Evolutionary conservation across 1,140 invertebrate genomes (phyloP).

Genomic region (Protaetia brevitarsis): DNA sequence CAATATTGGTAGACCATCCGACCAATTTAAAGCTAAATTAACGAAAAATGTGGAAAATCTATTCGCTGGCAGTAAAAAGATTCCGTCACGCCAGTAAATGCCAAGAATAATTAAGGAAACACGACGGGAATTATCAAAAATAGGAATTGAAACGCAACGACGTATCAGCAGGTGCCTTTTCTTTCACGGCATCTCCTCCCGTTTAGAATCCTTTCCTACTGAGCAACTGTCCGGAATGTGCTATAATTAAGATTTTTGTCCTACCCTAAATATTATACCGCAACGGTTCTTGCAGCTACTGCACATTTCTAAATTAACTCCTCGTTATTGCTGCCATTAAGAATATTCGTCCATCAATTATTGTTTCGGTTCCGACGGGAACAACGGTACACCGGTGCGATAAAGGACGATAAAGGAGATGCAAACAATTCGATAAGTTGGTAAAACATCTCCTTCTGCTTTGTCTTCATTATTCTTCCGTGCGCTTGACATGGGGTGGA

Average conservation of each 20-base stretch:
- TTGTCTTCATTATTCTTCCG: neutral
- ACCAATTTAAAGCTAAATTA: slow-evolving; percentile 1
- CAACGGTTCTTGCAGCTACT: neutral
- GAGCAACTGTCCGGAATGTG: slow-evolving; percentile 2
- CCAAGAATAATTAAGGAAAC: neutral
- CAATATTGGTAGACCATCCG: no score
- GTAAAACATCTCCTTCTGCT: neutral
- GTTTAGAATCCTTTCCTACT: neutral
- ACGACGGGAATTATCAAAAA: slow-evolving; percentile 4
- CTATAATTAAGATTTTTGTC: slow-evolving; percentile 4
- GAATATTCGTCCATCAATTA: neutral
- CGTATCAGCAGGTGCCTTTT: neutral
- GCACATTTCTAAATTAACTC: neutral
- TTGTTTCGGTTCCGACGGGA: neutral
- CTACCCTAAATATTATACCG: neutral
- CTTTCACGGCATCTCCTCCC: neutral
- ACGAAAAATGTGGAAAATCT: neutral
- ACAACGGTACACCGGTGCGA: neutral
- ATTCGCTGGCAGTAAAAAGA: neutral
- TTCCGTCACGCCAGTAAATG: neutral
- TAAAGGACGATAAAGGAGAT: slow-evolving; percentile 11
- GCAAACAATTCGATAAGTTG: slow-evolving; percentile 10
- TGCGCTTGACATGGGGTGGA: no score
- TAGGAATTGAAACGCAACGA: slow-evolving; percentile 11
- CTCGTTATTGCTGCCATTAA: neutral